These are phyloP conservation scores for Hybos culiciformis DNA, from an alignment of 2,888 invertebrate genomes.

Conservation along the genomic window DNA sequence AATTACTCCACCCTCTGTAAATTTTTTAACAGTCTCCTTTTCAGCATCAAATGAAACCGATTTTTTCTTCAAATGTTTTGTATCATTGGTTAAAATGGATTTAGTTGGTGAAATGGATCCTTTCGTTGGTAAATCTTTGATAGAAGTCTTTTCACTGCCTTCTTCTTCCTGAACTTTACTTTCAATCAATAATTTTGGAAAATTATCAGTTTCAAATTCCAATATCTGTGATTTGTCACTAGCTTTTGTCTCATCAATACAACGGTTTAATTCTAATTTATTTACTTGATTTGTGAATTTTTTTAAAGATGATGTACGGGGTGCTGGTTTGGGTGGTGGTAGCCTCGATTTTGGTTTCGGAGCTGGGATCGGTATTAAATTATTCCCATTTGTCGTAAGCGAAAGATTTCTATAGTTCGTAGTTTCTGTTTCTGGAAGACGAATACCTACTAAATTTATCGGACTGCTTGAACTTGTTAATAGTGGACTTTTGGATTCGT, in stretches of 20 bases:
- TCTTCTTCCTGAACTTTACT: background rate
- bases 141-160: background rate
- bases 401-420: too few relatives aligned
- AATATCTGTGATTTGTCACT: background rate
- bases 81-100: constrained; percentile 1
- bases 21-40: constrained; percentile 30
- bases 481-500: background rate
- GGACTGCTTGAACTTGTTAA: background rate
- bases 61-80: constrained; percentile 21
- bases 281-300: background rate
- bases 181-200: background rate
- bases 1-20: constrained; percentile 32
- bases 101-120: background rate
- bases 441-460: background rate
- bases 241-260: background rate
- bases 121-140: background rate
- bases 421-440: too few relatives aligned
- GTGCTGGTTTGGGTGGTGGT: too few relatives aligned
- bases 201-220: background rate
- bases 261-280: background rate
- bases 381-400: too few relatives aligned
- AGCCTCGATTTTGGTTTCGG: too few relatives aligned
- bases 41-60: constrained; percentile 28
- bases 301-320: too few relatives aligned
- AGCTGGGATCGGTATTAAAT: too few relatives aligned